Conservation (phyloP, 2,113 vertebrate genomes). For the Rhineura floridana region DNA sequence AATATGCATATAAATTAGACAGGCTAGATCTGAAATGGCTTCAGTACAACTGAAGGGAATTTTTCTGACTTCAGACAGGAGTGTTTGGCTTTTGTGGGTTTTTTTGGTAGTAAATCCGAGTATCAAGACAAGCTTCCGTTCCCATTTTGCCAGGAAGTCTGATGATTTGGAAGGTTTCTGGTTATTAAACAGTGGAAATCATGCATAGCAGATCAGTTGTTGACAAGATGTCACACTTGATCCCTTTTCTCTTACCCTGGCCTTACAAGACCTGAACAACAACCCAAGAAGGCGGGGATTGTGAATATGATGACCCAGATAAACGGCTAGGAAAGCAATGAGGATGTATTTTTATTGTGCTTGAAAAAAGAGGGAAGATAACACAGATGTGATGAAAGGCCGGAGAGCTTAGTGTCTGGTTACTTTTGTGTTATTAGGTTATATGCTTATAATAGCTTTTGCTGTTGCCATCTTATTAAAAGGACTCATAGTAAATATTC, state of each 20-base stretch:
- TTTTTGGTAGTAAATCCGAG: constrained; percentile 57
- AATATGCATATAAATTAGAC: constrained; percentile 76
- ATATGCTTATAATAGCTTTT: neutral
- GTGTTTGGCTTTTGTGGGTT: constrained; percentile 56
- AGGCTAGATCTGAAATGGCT: constrained; percentile 71
- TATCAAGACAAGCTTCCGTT: constrained; percentile 60
- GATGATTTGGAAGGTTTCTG: constrained; percentile 40
- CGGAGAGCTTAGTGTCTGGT: neutral
- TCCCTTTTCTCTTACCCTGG: constrained; percentile 45
- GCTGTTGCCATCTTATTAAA: neutral
- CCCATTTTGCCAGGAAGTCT: constrained; percentile 38
- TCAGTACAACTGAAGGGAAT: constrained; percentile 67
- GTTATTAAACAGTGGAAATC: constrained; percentile 72
- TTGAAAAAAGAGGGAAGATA: constrained; percentile 1
- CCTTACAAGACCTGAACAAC: constrained; percentile 50
- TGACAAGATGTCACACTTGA: constrained; percentile 1
- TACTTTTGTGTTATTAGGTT: neutral
- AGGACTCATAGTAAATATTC: neutral
- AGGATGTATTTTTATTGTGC: constrained; percentile 26
- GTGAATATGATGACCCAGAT: constrained; percentile 55
- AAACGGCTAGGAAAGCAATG: constrained; percentile 38
- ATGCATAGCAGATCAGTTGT: constrained; percentile 47
- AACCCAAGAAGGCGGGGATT: constrained; percentile 49
- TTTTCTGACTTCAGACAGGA: constrained; percentile 71
- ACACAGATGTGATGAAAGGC: neutral